A percentile compares a stretch with the other conserved stretches of the same genome.
Evolutionary conservation across 2,113 vertebrate species (phyloP).

Genomic region (Gobius niger): DNA sequence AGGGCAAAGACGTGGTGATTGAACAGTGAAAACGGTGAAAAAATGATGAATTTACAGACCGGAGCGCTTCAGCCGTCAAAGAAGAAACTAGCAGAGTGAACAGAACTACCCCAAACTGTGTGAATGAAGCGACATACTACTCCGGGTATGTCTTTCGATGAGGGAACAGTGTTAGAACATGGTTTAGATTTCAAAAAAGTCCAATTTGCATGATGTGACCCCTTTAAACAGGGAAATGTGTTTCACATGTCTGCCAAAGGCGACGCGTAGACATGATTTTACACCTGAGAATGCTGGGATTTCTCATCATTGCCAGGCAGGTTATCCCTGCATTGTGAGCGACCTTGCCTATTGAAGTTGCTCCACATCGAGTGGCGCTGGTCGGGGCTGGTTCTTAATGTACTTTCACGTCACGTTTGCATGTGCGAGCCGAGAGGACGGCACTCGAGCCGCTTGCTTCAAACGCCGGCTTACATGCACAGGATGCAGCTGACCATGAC

Average conservation of each 20-base stretch:
- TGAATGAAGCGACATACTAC: no score
- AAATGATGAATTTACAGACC: background rate
- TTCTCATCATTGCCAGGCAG: background rate
- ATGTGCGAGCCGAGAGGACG: conserved; percentile 10
- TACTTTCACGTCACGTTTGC: conserved; percentile 8
- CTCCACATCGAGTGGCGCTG: background rate
- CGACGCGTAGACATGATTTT: background rate
- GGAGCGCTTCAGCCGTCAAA: background rate
- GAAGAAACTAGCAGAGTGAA: no score
- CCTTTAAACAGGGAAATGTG: no score
- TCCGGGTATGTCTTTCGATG: no score
- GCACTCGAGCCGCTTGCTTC: background rate
- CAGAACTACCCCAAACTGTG: no score
- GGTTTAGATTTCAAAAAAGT: no score
- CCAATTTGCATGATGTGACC: no score
- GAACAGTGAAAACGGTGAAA: no score
- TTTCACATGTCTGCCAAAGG: no score
- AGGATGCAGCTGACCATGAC: conserved; percentile 39
- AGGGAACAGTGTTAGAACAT: no score
- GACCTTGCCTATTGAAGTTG: background rate
- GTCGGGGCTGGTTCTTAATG: background rate
- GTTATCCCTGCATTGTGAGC: background rate
- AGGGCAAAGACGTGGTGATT: no score
- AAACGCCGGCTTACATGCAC: conserved; percentile 24
- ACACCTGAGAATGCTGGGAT: background rate